A percentile compares a stretch with the other conserved stretches of the same genome.
These are phyloP conservation scores for Eupithecia vulgata DNA, from an alignment of 2,888 invertebrate genomes.

Conservation along the genomic window DNA sequence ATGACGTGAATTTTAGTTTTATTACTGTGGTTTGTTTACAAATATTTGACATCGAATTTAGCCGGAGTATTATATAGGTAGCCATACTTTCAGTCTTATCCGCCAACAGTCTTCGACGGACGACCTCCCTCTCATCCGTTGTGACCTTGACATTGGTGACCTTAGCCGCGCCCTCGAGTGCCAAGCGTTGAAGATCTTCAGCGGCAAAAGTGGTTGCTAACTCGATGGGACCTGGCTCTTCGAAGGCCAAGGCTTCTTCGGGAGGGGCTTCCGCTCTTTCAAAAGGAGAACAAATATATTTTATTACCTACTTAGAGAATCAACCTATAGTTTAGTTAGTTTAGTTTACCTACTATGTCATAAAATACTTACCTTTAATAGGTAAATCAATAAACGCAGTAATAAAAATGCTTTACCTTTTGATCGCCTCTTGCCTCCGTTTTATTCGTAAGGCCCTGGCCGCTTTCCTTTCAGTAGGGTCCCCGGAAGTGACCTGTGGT, in stretches of 20 bases:
- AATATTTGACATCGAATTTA: neutral
- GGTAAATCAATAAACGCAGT: neutral
- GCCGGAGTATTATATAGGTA: neutral
- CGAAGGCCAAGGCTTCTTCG: constrained; percentile 69
- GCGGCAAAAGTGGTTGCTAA: constrained; percentile 86
- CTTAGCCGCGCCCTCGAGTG: constrained; percentile 88
- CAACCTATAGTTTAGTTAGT: too few relatives aligned
- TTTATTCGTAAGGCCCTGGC: constrained; percentile 88
- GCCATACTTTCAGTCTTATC: constrained; percentile 71
- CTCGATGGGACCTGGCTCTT: constrained; percentile 84
- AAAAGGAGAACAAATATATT: neutral
- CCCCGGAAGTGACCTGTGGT: constrained; percentile 85
- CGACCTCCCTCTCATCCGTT: constrained; percentile 88
- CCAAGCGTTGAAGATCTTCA: constrained; percentile 85
- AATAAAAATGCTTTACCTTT: constrained; percentile 66
- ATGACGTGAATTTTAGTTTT: neutral
- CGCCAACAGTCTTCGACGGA: constrained; percentile 71
- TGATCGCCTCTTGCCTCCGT: constrained; percentile 84
- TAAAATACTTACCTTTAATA: too few relatives aligned
- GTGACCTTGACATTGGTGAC: constrained; percentile 91
- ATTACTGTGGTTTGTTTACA: neutral
- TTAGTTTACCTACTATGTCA: too few relatives aligned
- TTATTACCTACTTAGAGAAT: too few relatives aligned
- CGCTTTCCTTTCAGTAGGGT: constrained; percentile 88
- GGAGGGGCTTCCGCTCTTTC: constrained; percentile 69